Conservation (phyloP, 30 jellyfish, hydroid and myxozoan species). For the Hydractinia echinata region DNA sequence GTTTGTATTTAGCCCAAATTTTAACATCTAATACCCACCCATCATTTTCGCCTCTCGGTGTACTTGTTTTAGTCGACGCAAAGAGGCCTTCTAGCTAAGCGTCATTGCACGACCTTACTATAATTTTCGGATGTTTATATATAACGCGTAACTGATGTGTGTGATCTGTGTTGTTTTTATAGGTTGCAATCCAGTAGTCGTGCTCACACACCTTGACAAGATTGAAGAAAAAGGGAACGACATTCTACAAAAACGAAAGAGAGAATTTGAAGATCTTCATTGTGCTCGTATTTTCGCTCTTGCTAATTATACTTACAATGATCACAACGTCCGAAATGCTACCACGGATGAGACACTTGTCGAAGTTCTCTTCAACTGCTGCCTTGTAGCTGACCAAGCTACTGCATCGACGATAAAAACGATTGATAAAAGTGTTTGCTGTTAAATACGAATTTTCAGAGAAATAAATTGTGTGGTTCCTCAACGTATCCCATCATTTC, state of each 20-base stretch:
- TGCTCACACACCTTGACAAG: constrained; percentile 30
- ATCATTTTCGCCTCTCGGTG: no score
- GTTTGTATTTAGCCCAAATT: no score
- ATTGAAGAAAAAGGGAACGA: background rate
- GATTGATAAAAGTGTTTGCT: constrained; percentile 9
- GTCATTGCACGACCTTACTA: no score
- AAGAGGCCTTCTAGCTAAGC: no score
- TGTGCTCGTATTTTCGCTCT: constrained; percentile 34
- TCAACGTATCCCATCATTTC: no score
- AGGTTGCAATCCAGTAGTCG: constrained; percentile 28
- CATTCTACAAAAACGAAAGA: background rate
- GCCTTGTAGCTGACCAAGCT: constrained; percentile 42
- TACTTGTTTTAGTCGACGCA: no score
- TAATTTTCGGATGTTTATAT: no score
- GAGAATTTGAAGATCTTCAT: constrained; percentile 24
- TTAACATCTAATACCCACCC: no score
- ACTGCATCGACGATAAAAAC: background rate
- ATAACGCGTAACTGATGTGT: no score
- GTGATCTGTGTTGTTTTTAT: background rate
- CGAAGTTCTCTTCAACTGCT: constrained; percentile 31
- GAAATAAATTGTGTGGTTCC: no score
- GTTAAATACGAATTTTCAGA: background rate
- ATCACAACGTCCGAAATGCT: background rate
- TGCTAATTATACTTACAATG: constrained; percentile 21
- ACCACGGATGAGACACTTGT: constrained; percentile 19